Evolutionary conservation across 2,797 vertebrate genomes (phyloP).

Genomic region (Tympanoctomys barrerae): DNA sequence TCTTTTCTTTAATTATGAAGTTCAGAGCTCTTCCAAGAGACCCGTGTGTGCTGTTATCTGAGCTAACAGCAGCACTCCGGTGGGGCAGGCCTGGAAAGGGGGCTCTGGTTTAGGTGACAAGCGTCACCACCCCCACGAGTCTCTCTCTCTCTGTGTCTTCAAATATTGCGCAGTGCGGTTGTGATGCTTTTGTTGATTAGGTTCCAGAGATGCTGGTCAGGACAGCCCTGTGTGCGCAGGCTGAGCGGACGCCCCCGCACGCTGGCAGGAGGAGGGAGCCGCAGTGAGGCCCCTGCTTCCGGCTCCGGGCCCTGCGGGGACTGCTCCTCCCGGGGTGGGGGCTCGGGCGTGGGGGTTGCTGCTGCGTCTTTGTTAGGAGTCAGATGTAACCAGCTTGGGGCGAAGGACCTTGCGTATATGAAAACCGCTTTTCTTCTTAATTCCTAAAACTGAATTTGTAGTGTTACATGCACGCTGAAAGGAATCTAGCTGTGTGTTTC

Average conservation of each 20-base stretch:
- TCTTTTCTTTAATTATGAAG: conserved; percentile 46
- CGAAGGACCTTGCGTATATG: neutral
- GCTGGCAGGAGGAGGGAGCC: neutral
- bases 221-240: neutral
- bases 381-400: neutral
- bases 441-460: conserved; percentile 5
- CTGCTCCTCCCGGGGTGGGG: neutral
- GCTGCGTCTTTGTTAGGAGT: neutral
- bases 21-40: conserved; percentile 76
- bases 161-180: neutral
- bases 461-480: neutral
- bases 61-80: conserved; percentile 63
- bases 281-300: neutral
- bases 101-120: conserved; percentile 18
- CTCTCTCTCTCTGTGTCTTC: neutral
- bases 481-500: neutral
- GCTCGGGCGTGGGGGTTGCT: too few relatives aligned
- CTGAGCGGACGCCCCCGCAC: conserved; percentile 1
- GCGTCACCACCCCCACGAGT: neutral
- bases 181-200: neutral
- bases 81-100: neutral
- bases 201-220: neutral
- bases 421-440: conserved; percentile 4
- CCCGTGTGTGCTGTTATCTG: conserved; percentile 63
- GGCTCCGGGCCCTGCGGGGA: neutral